These are phyloP conservation scores for Mizuhopecten yessoensis DNA, from an alignment of 1,140 invertebrate genomes.

Conservation along the genomic window DNA sequence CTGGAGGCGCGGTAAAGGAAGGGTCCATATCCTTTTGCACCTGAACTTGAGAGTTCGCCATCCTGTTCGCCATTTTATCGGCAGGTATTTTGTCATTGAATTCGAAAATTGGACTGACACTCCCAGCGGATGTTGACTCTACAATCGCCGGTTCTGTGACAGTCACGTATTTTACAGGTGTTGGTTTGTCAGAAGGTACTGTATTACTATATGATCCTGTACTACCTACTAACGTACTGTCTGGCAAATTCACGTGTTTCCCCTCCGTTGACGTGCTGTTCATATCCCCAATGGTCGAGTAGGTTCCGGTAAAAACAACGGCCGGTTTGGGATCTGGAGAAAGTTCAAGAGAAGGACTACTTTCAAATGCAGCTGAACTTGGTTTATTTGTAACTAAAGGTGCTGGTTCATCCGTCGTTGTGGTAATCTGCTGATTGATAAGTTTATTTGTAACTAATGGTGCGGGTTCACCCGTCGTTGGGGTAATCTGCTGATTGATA, in stretches of 20 bases:
- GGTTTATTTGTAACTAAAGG: not conserved
- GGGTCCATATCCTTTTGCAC: not conserved
- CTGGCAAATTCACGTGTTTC: not conserved
- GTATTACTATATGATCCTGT: too few relatives aligned
- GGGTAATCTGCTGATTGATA: too few relatives aligned
- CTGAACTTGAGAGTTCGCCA: not conserved
- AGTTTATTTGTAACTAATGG: not conserved
- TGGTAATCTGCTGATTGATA: too few relatives aligned
- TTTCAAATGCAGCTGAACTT: not conserved
- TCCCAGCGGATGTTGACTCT: not conserved
- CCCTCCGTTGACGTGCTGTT: not conserved
- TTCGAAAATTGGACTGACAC: constrained; percentile 24
- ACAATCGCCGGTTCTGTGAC: too few relatives aligned
- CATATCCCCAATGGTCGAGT: too few relatives aligned
- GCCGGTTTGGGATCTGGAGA: not conserved
- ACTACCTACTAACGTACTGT: not conserved
- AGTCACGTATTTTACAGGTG: too few relatives aligned
- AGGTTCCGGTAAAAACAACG: not conserved
- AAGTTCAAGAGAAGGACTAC: not conserved
- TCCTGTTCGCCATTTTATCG: not conserved
- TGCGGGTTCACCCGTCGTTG: not conserved
- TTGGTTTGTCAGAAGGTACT: too few relatives aligned
- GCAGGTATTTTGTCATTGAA: not conserved
- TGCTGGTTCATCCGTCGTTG: too few relatives aligned
- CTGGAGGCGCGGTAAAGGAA: not conserved